Evolutionary conservation across 2,797 vertebrate species (phyloP), one percentile per base, ranked within the genome.

Genomic region (Gallirallus australis): DNA sequence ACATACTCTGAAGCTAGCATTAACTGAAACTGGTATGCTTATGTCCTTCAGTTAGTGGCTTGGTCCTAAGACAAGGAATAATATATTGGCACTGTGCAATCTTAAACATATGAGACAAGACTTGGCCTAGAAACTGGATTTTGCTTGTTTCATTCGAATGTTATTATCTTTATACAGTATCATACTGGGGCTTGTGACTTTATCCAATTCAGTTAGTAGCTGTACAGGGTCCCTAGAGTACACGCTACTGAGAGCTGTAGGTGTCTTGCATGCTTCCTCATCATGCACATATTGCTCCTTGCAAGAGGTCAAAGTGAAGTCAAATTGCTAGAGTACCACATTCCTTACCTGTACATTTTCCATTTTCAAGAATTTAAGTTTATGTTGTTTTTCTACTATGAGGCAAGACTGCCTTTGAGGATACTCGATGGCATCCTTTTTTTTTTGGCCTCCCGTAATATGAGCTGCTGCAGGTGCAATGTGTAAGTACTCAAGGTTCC

Each of bases 221-320:
- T 2, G 2, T 47, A 31, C 19, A 42, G 12, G 1, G 12, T 73
- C 33, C 37, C 52, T 31, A 1, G 3, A 60, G 24, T 9, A 8
- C 3, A 0, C 2, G 11, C 9, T 40, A 2, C 25, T 25, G n/a
- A n/a, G 21, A 56, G 27, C 20, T 16, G n/a, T 19, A 7, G 15
- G 5, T 19, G 27, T 5, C 35, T 80, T 5, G 0, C 31, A 2
- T 13, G 30, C 12, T 35, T 64, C 28, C 25, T 69, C 48, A 42
- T 56, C 1, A 0, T 2, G 11, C 7, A 50, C 30, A 10, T 30
- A 8, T 9, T 20, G 27, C 24, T 64, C 18, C 3, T 0, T 27
- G 11, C 18, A 69, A 76, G 50, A 71, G 31, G 42, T 42, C 56
- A 90, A 52, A 86, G 12, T 2, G 7, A 85, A 95, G 75, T 30